These are phyloP conservation scores for Nicator chloris DNA, from an alignment of 2,113 vertebrate genomes.

Conservation along the genomic window DNA sequence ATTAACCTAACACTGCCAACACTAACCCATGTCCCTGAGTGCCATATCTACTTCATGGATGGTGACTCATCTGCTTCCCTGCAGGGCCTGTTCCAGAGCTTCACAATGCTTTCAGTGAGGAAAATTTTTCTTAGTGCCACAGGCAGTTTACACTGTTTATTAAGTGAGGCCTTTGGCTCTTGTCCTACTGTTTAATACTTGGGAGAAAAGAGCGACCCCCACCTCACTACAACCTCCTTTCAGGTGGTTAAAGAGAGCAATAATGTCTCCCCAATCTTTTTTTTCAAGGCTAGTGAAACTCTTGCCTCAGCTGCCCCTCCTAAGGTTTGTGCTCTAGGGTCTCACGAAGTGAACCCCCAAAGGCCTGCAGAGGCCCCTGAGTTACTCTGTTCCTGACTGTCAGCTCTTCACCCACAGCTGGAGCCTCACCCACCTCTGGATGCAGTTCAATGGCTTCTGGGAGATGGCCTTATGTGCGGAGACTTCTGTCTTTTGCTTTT, in stretches of 20 bases:
- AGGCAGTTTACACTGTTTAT: background rate
- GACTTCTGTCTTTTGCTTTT: background rate
- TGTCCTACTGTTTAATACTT: background rate
- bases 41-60: background rate
- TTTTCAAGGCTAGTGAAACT: background rate
- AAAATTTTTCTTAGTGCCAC: background rate
- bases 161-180: background rate
- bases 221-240: background rate
- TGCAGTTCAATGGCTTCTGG: background rate
- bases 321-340: background rate
- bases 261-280: too few species aligned
- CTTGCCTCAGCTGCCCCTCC: background rate
- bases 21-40: background rate
- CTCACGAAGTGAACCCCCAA: background rate
- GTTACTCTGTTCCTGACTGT: background rate
- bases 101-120: background rate
- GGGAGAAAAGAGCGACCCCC: background rate
- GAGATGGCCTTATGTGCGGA: background rate
- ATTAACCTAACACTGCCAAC: background rate
- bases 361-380: background rate
- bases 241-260: too few species aligned
- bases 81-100: background rate
- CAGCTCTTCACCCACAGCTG: background rate
- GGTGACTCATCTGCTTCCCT: background rate
- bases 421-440: background rate